These are phyloP conservation scores for Choreutis nemorana DNA, from an alignment of 2,888 invertebrate genomes.

Conservation along the genomic window DNA sequence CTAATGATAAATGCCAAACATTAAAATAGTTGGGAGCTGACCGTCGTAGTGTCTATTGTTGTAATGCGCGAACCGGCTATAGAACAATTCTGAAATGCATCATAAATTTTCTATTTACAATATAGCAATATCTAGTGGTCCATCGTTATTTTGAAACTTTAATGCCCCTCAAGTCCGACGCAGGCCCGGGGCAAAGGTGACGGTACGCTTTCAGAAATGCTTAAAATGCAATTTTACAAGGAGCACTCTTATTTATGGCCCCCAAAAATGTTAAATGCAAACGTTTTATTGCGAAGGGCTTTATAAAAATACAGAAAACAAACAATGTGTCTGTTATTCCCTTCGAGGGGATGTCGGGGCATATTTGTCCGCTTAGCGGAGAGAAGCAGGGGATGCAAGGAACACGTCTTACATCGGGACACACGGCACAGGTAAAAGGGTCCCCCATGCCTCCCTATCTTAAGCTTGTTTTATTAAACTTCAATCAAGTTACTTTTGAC, in stretches of 20 bases:
- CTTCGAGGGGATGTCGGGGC: slow-evolving; percentile 44
- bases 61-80: no score
- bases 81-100: slow-evolving; percentile 15
- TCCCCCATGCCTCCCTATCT: not conserved
- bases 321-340: slow-evolving; percentile 53
- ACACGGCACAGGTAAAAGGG: slow-evolving; percentile 22
- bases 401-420: slow-evolving; percentile 26
- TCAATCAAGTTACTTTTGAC: not conserved
- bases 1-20: slow-evolving; percentile 8
- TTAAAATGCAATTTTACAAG: slow-evolving; percentile 64
- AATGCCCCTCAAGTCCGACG: slow-evolving; percentile 27
- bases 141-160: slow-evolving; percentile 33
- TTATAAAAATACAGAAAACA: slow-evolving; percentile 60
- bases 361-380: slow-evolving; percentile 38
- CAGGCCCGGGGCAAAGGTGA: slow-evolving; percentile 39
- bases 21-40: slow-evolving; percentile 6
- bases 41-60: no score
- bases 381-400: slow-evolving; percentile 24
- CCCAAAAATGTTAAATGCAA: slow-evolving; percentile 62
- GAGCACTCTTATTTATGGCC: slow-evolving; percentile 56
- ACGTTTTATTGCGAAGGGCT: slow-evolving; percentile 61
- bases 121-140: slow-evolving; percentile 27
- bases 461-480: not conserved
- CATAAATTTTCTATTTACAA: slow-evolving; percentile 35
- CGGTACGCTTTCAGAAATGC: slow-evolving; percentile 51